These are phyloP conservation scores for Drosophila ficusphila DNA, from an alignment of 1,140 invertebrate genomes.

Conservation along the genomic window DNA sequence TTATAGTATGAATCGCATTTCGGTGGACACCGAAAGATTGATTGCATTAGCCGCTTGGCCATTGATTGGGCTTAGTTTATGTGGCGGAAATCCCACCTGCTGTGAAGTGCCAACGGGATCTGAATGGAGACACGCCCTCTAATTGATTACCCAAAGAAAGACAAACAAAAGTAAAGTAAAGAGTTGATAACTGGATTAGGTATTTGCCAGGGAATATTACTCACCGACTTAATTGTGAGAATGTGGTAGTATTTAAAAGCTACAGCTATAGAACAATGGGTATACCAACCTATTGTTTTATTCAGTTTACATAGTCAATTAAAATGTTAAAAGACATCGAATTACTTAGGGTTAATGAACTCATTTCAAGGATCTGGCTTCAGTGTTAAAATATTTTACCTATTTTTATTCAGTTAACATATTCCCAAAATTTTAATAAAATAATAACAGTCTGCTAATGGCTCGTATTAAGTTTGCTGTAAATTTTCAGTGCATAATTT, in stretches of 20 bases:
- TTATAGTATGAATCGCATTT: constrained; percentile 22
- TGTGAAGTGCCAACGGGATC: constrained; percentile 26
- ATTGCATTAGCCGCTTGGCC: constrained; percentile 9
- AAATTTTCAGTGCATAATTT: too few species aligned
- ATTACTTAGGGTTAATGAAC: too few species aligned
- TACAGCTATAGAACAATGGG: neutral
- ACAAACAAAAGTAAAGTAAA: neutral
- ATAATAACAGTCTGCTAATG: too few species aligned
- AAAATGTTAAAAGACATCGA: too few species aligned
- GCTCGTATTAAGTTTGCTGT: too few species aligned
- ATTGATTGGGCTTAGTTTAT: constrained; percentile 20
- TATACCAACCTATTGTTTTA: neutral
- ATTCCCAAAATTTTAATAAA: too few species aligned
- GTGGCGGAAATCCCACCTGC: constrained; percentile 16
- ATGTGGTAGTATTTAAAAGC: neutral
- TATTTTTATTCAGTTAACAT: too few species aligned
- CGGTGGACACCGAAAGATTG: constrained; percentile 26
- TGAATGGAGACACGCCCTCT: constrained; percentile 31
- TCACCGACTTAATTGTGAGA: constrained; percentile 1
- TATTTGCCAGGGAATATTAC: neutral
- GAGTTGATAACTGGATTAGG: constrained; percentile 4
- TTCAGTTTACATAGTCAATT: too few species aligned
- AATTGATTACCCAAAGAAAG: neutral
- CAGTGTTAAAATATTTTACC: too few species aligned
- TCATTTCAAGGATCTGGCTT: too few species aligned